Base-by-base conservation (phyloP, 2,888 invertebrate species). In the Phengaris alcon region DNA sequence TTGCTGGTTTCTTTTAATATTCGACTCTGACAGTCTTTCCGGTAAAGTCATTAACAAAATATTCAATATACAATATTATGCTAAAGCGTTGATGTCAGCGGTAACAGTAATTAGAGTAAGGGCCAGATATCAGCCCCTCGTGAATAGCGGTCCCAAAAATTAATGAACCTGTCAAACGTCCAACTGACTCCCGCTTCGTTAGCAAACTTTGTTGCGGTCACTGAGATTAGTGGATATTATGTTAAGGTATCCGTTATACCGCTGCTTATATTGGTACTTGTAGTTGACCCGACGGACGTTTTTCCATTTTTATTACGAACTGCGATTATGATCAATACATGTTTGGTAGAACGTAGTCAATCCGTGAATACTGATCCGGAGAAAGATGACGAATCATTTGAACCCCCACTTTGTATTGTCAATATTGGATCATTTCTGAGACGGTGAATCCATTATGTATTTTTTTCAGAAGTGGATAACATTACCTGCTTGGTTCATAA, bases 91-190 rank as follows among this genome's bases (percentile, higher is more conserved):
- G 64, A 64, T 64, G 64, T 64, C 64, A 64, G 64, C 35, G 64
- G 59, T 22, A 59, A 4, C 8, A 6, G 64, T 64, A 64, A 64
- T 64, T 64, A 64, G 44, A 64, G 64, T 35, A 64, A 64, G 64
- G 64, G 64, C 64, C 35, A 64, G 64, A 64, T 72, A 72, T 72
- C 72, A 52, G 52, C 35, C 22, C 72, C 51, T 22, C 10, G 52
- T 51, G 52, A 10, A 54, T 72, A 72, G 13, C 35, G 52, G 52
- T 15, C 72, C 72, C 72, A 54, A 72, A 72, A 54, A 72, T 72
- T 72, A 70, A 72, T 72, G 72, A 72, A 72, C 52, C 72, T 52
- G 52, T 72, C 72, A 72, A 69, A 72, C 72, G n/a, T 46, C 72
- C 54, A 35, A 35, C 35, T 4, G 54, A 13, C 54, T 22, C 52